Base-by-base conservation (phyloP, 2,113 vertebrate genomes). In the Vanacampus margaritifer region DNA sequence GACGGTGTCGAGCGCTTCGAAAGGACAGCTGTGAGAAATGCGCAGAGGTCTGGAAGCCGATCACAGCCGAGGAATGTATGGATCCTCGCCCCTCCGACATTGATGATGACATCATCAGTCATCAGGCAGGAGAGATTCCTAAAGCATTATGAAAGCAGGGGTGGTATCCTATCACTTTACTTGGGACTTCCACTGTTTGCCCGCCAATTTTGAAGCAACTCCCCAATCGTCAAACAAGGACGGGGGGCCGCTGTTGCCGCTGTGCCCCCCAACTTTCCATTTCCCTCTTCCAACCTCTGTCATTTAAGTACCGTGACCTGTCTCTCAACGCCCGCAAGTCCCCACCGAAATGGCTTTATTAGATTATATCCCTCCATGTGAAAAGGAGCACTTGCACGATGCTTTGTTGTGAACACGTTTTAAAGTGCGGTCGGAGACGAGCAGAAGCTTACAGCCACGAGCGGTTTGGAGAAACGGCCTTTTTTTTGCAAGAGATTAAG, bases 401-500 rank as follows among this genome's bases (percentile, higher is more conserved):
- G 69, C 71, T 82, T 76, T 77, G 37, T 66, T 86, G 80, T 75
- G 58, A 68, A 82, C 71, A 65, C 79, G 73, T 83, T 53, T 76
- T 79, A 75, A 79, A 67, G 73, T 77, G 74, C 77, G 72, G 80
- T 82, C 75, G 80, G 71, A 75, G 48, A 71, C 64, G 48, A 81
- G 80, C 80, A 78, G 79, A 71, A 81, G 86, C 77, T 76, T 69
- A 75, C 65, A 71, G 72, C 69, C 69, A 24, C 75, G 73, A 78
- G 79, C 57, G 37, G 68, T 77, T 62, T 75, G 80, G 71, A 78
- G 84, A 83, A 84, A 81, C 75, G 50, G 76, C 72, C 54, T 26
- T 32, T 57, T 13, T 54, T 54, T 79, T 59, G 74, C 1, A 19
- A 32, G 74, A 87, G 83, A 89, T 87, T 69, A 81, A 89, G 76